Evolutionary conservation across 2,113 vertebrate genomes (phyloP).

Genomic region (Misgurnus mizolepis): DNA sequence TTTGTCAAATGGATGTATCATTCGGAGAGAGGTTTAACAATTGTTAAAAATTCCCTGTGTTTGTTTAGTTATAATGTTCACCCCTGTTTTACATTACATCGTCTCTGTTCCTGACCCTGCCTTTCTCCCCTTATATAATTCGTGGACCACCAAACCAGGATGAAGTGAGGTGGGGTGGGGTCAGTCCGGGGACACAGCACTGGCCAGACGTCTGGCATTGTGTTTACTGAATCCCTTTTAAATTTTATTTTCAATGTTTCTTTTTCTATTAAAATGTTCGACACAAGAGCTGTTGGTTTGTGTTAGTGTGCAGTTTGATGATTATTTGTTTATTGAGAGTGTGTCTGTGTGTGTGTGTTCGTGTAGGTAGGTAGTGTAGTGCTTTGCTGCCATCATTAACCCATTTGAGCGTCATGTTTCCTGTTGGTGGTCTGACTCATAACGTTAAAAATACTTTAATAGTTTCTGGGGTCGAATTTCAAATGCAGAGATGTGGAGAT

Average conservation of each 20-base stretch:
- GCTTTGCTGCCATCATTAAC: constrained; percentile 55
- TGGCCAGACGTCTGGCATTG: constrained; percentile 58
- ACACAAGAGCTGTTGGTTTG: constrained; percentile 49
- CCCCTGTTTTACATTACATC: neutral
- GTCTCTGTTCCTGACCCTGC: neutral
- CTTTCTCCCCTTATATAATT: neutral
- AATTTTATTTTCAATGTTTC: constrained; percentile 72
- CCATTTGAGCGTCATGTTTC: constrained; percentile 51
- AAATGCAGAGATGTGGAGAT: neutral
- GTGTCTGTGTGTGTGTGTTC: constrained; percentile 3
- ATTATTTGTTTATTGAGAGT: neutral
- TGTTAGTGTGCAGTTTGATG: neutral
- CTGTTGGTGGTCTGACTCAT: constrained; percentile 54
- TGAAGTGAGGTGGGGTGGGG: constrained; percentile 38
- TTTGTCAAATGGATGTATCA: neutral
- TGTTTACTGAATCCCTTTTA: constrained; percentile 68
- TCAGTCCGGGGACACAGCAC: constrained; percentile 62
- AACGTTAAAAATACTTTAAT: constrained; percentile 47
- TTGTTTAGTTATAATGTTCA: neutral
- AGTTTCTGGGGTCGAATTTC: constrained; percentile 13
- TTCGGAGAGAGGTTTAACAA: neutral
- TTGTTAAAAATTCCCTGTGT: neutral
- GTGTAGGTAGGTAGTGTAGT: neutral
- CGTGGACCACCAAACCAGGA: constrained; percentile 9
- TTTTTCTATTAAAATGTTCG: constrained; percentile 73